These are phyloP conservation scores for Myxocyprinus asiaticus DNA, from an alignment of 2,113 vertebrate species.

Conservation along the genomic window DNA sequence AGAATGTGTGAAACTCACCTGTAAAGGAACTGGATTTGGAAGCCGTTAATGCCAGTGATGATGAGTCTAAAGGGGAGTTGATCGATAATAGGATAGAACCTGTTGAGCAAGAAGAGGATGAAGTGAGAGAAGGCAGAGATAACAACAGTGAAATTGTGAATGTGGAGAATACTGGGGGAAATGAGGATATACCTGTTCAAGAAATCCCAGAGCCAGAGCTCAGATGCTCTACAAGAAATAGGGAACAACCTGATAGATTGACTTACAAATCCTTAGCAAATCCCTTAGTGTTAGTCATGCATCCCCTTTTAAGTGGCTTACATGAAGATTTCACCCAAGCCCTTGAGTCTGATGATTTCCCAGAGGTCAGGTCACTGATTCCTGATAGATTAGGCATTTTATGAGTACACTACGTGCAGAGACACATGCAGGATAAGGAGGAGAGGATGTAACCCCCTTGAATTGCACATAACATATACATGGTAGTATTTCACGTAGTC, in stretches of 20 bases:
- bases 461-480: not conserved
- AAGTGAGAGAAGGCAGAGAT: not conserved
- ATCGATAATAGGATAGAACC: not conserved
- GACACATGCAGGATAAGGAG: not conserved
- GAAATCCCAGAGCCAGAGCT: not conserved
- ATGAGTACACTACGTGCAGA: not conserved
- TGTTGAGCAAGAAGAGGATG: not conserved
- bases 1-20: constrained; percentile 3
- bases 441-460: not conserved
- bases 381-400: not conserved
- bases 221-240: not conserved
- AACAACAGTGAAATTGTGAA: not conserved
- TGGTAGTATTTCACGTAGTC: no score
- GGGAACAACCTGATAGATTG: not conserved
- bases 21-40: not conserved
- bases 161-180: no score
- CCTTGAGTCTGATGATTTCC: not conserved
- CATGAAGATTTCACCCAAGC: not conserved
- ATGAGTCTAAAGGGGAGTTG: no score
- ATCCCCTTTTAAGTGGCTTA: not conserved
- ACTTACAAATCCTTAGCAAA: not conserved
- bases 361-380: not conserved
- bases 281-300: not conserved
- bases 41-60: no score
- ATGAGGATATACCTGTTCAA: not conserved